These are phyloP conservation scores for Pelecanoides urinatrix DNA, from an alignment of 2,113 vertebrate species.

Conservation along the genomic window DNA sequence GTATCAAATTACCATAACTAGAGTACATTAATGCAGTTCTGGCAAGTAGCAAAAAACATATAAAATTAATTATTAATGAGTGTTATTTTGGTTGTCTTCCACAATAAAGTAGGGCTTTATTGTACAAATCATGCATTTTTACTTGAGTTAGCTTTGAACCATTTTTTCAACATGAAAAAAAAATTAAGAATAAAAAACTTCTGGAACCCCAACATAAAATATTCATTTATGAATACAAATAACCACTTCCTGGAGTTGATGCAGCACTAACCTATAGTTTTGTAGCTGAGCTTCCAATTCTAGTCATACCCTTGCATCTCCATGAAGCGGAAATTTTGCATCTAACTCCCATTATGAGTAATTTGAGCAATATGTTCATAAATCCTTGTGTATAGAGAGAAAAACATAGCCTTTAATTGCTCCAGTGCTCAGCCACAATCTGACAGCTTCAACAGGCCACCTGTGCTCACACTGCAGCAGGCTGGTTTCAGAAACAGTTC, in stretches of 20 bases:
- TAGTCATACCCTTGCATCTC: not conserved
- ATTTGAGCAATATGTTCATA: not conserved
- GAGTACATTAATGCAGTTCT: not conserved
- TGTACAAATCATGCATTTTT: not conserved
- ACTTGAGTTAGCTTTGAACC: not conserved
- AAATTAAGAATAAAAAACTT: not conserved
- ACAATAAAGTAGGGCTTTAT: not conserved
- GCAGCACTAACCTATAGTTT: not conserved
- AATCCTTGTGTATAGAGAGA: not conserved
- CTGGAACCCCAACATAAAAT: not conserved
- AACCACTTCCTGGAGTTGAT: not conserved
- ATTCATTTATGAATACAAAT: not conserved
- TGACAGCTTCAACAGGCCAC: not conserved
- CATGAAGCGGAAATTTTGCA: constrained; percentile 16
- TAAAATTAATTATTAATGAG: not conserved
- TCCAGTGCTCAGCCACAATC: not conserved
- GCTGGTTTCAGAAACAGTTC: not conserved
- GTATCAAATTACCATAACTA: not conserved
- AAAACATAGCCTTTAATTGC: constrained; percentile 17
- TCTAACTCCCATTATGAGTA: constrained; percentile 11
- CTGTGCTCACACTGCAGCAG: not conserved
- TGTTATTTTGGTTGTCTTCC: not conserved
- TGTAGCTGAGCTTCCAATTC: not conserved
- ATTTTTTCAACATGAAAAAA: not conserved
- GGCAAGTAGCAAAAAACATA: not conserved